Evolutionary conservation across 2,888 invertebrate species (phyloP).

Genomic region (Latrodectus elegans): DNA sequence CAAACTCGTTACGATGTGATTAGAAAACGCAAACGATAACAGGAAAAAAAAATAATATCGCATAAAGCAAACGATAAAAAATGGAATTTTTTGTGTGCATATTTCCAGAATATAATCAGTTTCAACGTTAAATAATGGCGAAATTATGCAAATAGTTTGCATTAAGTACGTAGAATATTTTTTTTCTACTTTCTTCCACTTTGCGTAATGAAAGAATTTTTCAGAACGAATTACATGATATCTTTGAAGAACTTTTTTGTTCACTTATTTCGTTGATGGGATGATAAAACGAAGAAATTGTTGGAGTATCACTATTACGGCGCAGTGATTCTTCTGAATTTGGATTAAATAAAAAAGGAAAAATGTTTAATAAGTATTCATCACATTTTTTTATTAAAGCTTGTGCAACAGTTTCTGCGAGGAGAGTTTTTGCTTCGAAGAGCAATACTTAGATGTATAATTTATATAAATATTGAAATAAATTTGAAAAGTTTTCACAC

Average conservation of each 20-base stretch:
- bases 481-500: too few species aligned
- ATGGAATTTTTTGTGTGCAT: constrained; percentile 25
- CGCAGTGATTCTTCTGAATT: too few species aligned
- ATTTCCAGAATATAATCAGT: constrained; percentile 42
- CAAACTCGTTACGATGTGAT: constrained; percentile 53
- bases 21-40: constrained; percentile 24
- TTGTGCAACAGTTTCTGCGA: too few species aligned
- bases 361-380: too few species aligned
- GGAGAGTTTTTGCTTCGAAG: too few species aligned
- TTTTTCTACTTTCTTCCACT: constrained; percentile 21
- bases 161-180: constrained; percentile 36
- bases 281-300: constrained; percentile 12
- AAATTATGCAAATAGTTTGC: constrained; percentile 60
- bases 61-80: neutral
- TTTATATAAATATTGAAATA: too few species aligned
- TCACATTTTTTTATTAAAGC: too few species aligned
- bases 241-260: constrained; percentile 1
- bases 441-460: too few species aligned
- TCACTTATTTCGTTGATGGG: constrained; percentile 9
- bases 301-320: constrained; percentile 21
- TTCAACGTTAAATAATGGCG: constrained; percentile 47
- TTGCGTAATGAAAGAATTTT: constrained; percentile 12
- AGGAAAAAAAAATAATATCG: constrained; percentile 12
- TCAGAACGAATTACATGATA: constrained; percentile 20
- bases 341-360: too few species aligned